Conservation (phyloP, 2,888 invertebrate species). For the Adineta ricciae region DNA sequence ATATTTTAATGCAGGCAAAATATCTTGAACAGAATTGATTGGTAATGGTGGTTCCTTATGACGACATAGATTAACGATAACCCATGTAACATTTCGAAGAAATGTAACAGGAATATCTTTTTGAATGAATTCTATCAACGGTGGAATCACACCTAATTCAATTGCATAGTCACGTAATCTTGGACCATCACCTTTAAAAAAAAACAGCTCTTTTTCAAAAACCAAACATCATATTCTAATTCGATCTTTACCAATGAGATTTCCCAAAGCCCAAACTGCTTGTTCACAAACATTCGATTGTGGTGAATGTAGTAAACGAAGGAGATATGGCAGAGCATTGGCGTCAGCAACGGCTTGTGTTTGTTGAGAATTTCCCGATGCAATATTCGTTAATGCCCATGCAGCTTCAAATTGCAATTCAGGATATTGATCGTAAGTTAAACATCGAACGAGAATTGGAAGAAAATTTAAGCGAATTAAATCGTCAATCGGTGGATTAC, state of each 20-base stretch:
- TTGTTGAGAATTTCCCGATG: slow-evolving; percentile 82
- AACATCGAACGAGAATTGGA: slow-evolving; percentile 80
- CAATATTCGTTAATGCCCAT: slow-evolving; percentile 93
- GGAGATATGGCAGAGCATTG: slow-evolving; percentile 86
- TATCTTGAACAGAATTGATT: slow-evolving; percentile 72
- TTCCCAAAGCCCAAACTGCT: slow-evolving; percentile 92
- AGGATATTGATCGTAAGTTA: slow-evolving; percentile 73
- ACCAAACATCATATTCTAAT: neutral
- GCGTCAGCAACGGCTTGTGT: slow-evolving; percentile 80
- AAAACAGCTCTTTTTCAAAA: neutral
- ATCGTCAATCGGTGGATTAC: slow-evolving; percentile 94
- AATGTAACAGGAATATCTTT: slow-evolving; percentile 89
- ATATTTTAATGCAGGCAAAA: slow-evolving; percentile 80
- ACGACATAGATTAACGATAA: slow-evolving; percentile 93
- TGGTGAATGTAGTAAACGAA: slow-evolving; percentile 76
- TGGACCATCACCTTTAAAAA: slow-evolving; percentile 71
- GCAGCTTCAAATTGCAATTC: slow-evolving; percentile 90
- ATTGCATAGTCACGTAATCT: slow-evolving; percentile 86
- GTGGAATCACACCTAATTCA: slow-evolving; percentile 80
- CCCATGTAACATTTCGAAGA: slow-evolving; percentile 95
- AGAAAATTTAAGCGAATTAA: slow-evolving; percentile 85
- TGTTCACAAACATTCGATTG: slow-evolving; percentile 97
- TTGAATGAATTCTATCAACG: slow-evolving; percentile 82
- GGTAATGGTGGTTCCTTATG: slow-evolving; percentile 80
- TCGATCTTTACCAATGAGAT: slow-evolving; percentile 58